Evolutionary conservation across 2,797 vertebrate genomes (phyloP), one percentile per base, ranked within the genome.

Genomic region (Myoxocephalus aenaeus): DNA sequence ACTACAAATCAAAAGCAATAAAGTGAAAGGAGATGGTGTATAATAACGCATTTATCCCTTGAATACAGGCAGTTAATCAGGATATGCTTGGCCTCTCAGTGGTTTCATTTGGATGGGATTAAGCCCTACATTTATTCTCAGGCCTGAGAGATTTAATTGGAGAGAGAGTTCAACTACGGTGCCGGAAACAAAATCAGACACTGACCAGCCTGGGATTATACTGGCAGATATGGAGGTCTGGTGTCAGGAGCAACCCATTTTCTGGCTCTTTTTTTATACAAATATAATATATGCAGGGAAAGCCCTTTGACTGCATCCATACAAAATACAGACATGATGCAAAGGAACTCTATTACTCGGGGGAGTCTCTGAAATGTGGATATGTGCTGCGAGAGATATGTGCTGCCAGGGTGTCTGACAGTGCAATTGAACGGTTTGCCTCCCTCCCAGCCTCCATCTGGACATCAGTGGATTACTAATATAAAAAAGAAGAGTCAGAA

Each of bases 51-150:
- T 89, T 91, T 88, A 89, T 89, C 77, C 77, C 65, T 70, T 89
- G 86, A 88, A 92, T 81, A 86, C 70, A 79, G 65, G 70, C 81
- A 82, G 86, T 92, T 91, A 90, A 90, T 94, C 89, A 87, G 73
- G 79, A 67, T 80, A 80, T 90, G 85, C 82, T 92, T 90, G 80
- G 84, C 80, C 84, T 89, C 80, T 89, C 73, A 34, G 64, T 88
- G 82, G 90, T 91, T 93, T 92, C 86, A 90, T 91, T 92, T 91
- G 82, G 82, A 86, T 83, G 79, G 87, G 87, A 93, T 91, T 94
- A 92, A 92, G 85, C 78, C 75, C 62, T 81, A 82, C 86, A 78
- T 88, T 83, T 78, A 54, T 85, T 90, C 79, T 64, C 85, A 65
- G 42, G 68, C 85, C 81, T 54, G 70, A 77, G 79, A 86, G 88